Conservation (phyloP, 1,140 invertebrate species). For the Hydropsyche tenuis region DNA sequence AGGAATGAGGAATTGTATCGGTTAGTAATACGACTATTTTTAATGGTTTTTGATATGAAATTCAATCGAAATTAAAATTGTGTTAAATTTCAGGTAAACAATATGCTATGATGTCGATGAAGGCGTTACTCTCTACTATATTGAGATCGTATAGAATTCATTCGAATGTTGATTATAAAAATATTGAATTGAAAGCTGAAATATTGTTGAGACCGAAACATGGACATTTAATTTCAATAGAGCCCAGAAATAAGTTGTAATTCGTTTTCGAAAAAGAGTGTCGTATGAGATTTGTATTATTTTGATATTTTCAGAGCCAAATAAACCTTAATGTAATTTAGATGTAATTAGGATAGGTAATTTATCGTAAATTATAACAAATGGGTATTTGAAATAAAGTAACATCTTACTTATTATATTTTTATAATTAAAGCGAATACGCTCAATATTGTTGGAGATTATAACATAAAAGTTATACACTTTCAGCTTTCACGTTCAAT, state of each 20-base stretch:
- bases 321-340: no score
- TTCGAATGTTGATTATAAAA: constrained; percentile 29
- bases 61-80: neutral
- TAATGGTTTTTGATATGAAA: neutral
- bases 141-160: constrained; percentile 53
- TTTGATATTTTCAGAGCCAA: no score
- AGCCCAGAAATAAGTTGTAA: neutral
- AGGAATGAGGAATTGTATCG: constrained; percentile 70
- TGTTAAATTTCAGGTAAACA: constrained; percentile 54
- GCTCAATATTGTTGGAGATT: no score
- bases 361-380: neutral
- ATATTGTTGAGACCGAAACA: constrained; percentile 9
- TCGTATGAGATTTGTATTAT: constrained; percentile 55
- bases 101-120: constrained; percentile 60
- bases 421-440: no score
- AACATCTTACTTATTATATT: no score
- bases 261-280: constrained; percentile 52
- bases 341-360: no score
- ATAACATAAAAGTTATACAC: no score
- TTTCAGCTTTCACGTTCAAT: no score
- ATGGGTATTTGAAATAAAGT: constrained; percentile 48
- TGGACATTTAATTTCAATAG: constrained; percentile 29
- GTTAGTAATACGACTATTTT: constrained; percentile 45
- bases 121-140: constrained; percentile 54
- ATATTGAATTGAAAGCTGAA: constrained; percentile 14